A percentile compares a stretch with the other conserved stretches of the same genome.
Conservation (phyloP, 2,113 vertebrate species). For the Butastur rufipennis region DNA sequence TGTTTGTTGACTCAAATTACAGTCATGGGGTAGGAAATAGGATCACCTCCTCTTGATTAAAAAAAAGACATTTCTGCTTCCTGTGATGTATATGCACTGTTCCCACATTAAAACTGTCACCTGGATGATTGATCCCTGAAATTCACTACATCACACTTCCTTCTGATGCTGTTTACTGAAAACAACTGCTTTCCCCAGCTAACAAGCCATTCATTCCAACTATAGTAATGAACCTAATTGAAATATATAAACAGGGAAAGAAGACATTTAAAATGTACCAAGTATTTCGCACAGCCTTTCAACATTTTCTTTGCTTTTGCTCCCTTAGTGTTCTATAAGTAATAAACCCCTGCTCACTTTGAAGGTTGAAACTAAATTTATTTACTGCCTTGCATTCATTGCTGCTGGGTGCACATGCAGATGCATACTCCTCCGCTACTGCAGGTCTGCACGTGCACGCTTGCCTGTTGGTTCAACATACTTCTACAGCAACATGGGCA, state of each 20-base stretch:
- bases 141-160: not conserved
- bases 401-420: not conserved
- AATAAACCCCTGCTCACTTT: not conserved
- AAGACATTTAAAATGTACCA: not conserved
- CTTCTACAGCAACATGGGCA: not conserved
- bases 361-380: not conserved
- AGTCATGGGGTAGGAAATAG: not conserved
- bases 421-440: not conserved
- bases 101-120: constrained; percentile 25
- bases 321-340: not conserved
- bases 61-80: constrained; percentile 8
- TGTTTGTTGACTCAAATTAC: not conserved
- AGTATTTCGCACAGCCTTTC: not conserved
- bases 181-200: constrained; percentile 9
- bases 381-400: not conserved
- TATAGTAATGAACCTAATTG: not conserved
- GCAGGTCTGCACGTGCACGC: fast-evolving
- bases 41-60: not conserved
- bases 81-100: not conserved
- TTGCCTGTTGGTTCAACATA: not conserved
- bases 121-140: not conserved
- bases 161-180: constrained; percentile 21
- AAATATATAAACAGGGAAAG: not conserved
- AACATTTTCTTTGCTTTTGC: not conserved
- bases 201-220: not conserved